A percentile compares a stretch with the other conserved stretches of the same genome.
These are phyloP conservation scores for Drosophila pallidifrons DNA, from an alignment of 1,140 invertebrate genomes.

Conservation along the genomic window DNA sequence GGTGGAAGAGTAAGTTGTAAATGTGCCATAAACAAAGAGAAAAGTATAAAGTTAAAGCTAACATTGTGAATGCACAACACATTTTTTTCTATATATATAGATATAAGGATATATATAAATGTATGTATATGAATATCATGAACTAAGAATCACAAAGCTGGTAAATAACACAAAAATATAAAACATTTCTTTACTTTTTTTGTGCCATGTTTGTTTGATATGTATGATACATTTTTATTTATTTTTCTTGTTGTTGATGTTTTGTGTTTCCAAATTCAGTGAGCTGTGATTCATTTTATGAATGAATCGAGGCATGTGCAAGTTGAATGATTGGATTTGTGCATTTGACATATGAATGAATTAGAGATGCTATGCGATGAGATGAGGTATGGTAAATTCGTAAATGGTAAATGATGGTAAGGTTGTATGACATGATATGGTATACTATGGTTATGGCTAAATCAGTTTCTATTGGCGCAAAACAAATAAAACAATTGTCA, in stretches of 20 bases:
- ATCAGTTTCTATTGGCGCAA: constrained; percentile 36
- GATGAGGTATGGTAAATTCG: constrained; percentile 24
- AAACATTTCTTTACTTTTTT: constrained; percentile 8
- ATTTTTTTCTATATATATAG: constrained; percentile 6
- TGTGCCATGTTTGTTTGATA: constrained; percentile 5
- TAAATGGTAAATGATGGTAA: background rate
- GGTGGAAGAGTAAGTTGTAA: constrained; percentile 13
- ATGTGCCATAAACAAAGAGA: constrained; percentile 59
- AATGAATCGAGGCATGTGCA: constrained; percentile 49
- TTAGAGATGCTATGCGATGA: background rate
- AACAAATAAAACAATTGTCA: constrained; percentile 28
- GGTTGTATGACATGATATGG: constrained; percentile 8
- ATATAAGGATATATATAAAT: constrained; percentile 8
- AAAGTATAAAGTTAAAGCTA: constrained; percentile 17
- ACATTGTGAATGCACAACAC: constrained; percentile 28
- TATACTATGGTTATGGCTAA: constrained; percentile 20
- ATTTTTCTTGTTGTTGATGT: background rate
- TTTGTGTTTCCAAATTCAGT: constrained; percentile 43
- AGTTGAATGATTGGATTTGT: constrained; percentile 66
- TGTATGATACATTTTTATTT: constrained; percentile 9
- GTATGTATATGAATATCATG: constrained; percentile 12
- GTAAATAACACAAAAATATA: constrained; percentile 29
- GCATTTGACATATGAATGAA: constrained; percentile 55
- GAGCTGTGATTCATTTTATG: constrained; percentile 54
- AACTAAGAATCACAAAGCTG: constrained; percentile 42